These are phyloP conservation scores for Patella depressa DNA, from an alignment of 2,888 invertebrate species.

Conservation along the genomic window DNA sequence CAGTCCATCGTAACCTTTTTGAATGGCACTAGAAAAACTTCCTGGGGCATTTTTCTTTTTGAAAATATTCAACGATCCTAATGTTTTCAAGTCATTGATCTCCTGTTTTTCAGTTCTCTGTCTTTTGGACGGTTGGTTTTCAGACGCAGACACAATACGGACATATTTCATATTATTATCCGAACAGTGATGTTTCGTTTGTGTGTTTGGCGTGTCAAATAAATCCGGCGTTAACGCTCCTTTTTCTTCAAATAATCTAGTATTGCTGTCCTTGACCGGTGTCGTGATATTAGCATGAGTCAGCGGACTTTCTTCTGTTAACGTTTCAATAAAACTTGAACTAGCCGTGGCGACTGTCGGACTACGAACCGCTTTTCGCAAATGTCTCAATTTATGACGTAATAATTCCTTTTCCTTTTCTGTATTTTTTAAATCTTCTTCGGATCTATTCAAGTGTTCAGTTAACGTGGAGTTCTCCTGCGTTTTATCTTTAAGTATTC, in stretches of 20 bases:
- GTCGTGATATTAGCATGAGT: constrained; percentile 43
- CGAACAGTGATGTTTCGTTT: constrained; percentile 33
- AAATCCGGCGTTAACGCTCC: constrained; percentile 29
- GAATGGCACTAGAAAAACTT: constrained; percentile 42
- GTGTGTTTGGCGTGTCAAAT: constrained; percentile 30
- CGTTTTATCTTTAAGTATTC: constrained; percentile 41
- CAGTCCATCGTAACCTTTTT: constrained; percentile 59
- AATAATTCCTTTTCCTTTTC: constrained; percentile 51
- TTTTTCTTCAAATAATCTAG: neutral
- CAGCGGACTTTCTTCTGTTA: constrained; percentile 49
- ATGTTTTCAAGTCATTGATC: constrained; percentile 31
- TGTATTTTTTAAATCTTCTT: constrained; percentile 53
- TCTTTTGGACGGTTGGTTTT: constrained; percentile 40
- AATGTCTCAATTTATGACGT: constrained; percentile 41
- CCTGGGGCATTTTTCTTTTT: constrained; percentile 45
- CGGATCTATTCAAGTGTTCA: constrained; percentile 50
- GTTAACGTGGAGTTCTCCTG: constrained; percentile 36
- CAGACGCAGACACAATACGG: constrained; percentile 49
- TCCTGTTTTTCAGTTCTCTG: constrained; percentile 32
- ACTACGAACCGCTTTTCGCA: constrained; percentile 42
- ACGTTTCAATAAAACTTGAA: constrained; percentile 48
- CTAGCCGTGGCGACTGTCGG: constrained; percentile 39
- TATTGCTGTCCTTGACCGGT: neutral
- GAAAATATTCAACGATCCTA: constrained; percentile 52
- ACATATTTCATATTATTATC: constrained; percentile 50